Conservation (phyloP, 1,140 invertebrate species). For the Adelges cooleyi region DNA sequence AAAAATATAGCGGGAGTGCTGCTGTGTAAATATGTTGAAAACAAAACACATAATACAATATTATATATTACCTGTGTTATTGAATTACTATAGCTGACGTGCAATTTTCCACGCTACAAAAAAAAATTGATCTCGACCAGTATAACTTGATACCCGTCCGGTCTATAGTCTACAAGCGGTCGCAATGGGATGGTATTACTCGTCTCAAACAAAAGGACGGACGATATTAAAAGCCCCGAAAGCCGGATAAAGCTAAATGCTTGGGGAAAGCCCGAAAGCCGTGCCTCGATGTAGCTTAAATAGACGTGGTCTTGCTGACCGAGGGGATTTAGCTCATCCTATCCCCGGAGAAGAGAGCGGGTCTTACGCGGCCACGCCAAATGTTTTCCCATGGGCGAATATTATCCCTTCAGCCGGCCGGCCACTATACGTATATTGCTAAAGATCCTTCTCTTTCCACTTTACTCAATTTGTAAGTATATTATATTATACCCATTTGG, state of each 20-base stretch:
- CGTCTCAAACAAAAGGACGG: conserved; percentile 23
- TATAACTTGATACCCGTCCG: too few relatives aligned
- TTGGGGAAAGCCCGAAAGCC: conserved; percentile 23
- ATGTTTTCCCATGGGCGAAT: conserved; percentile 23
- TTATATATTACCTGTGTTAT: too few relatives aligned
- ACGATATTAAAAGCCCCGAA: conserved; percentile 28
- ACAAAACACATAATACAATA: too few relatives aligned
- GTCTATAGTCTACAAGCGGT: too few relatives aligned
- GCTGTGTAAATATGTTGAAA: too few relatives aligned
- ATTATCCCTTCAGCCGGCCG: conserved; percentile 18
- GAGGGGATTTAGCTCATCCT: conserved; percentile 26
- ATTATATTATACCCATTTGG: too few relatives aligned
- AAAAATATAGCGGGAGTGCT: too few relatives aligned
- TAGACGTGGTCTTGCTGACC: conserved; percentile 27
- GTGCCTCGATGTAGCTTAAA: conserved; percentile 24
- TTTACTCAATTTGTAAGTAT: too few relatives aligned
- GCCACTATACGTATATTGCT: not conserved
- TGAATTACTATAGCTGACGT: too few relatives aligned
- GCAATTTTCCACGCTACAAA: too few relatives aligned
- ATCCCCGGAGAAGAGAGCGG: conserved; percentile 8
- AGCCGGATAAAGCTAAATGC: conserved; percentile 29
- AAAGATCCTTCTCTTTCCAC: not conserved
- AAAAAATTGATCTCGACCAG: too few relatives aligned
- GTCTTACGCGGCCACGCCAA: not conserved
- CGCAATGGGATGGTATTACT: not conserved